Evolutionary conservation across 2,888 invertebrate genomes (phyloP), one percentile per base, ranked within the genome.

Genomic region (Stenodema calcarata): DNA sequence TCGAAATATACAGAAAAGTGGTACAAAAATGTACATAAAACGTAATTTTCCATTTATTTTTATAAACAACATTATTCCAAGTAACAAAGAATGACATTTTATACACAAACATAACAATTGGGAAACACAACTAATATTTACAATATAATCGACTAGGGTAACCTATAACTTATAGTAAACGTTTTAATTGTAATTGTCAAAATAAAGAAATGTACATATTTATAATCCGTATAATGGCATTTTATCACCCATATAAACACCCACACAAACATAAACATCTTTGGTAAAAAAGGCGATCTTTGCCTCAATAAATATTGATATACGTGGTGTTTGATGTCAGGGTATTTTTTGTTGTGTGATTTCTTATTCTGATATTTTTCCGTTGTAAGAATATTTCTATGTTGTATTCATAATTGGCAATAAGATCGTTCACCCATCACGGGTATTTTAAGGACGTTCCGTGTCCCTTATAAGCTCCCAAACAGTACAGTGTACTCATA

Each of bases 91-190:
- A 0, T 23, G 18, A 11, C 0, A 23, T 62, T 62, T 62, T 62
- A 23, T 0, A 23, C 62, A 62, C 18, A 62, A 62, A 62, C 23
- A 23, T 23, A 62, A 62, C 62, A 62, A 62, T 62, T 62, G 23
- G 23, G 23, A 23, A 62, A 62, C 62, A 62, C 62, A 62, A 23
- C 62, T 23, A 62, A n/a, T 30, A 73, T 73, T 73, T 73, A 73
- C 73, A 73, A 62, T n/a, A n/a, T n/a, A n/a, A 9, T 73, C 73
- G 73, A 73, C 73, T 73, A 73, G 73, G 73, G 35, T 73, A 73
- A 35, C 73, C 30, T 73, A 73, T 73, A 18, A 41, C 41, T 73
- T 73, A 73, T 4, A 35, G 7, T 35, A 35, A 35, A 35, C 35
- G 35, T 35, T 35, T n/a, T 7, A 35, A 35, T 35, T 35, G 7